These are phyloP conservation scores for Troilus luridus DNA, from an alignment of 2,888 invertebrate species.

Conservation along the genomic window DNA sequence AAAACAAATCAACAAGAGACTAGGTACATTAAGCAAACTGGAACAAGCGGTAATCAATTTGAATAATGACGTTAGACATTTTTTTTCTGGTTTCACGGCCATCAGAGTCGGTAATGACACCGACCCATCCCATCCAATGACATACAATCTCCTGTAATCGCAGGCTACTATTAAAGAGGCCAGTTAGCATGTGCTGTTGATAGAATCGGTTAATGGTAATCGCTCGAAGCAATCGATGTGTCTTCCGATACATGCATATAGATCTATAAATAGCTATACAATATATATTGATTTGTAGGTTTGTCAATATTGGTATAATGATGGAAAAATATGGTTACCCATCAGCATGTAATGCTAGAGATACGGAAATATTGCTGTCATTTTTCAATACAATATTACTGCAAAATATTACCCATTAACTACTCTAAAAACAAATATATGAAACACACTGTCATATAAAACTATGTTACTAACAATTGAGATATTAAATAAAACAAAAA, in stretches of 20 bases:
- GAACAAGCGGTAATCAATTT: conserved; percentile 9
- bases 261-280: not conserved
- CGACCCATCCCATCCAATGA: conserved; percentile 13
- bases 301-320: too few relatives aligned
- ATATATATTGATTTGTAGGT: too few relatives aligned
- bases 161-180: conserved; percentile 13
- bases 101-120: not conserved
- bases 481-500: too few relatives aligned
- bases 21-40: conserved; percentile 24
- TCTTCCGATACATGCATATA: not conserved
- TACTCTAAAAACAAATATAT: too few relatives aligned
- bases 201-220: conserved; percentile 8
- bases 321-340: too few relatives aligned
- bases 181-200: not conserved
- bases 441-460: too few relatives aligned
- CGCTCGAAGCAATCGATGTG: not conserved
- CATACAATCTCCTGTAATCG: conserved; percentile 17
- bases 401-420: too few relatives aligned
- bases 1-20: not conserved
- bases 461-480: too few relatives aligned
- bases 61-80: conserved; percentile 3
- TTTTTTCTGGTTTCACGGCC: conserved; percentile 26
- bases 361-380: too few relatives aligned
- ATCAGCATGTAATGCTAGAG: too few relatives aligned
- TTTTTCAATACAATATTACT: too few relatives aligned